Evolutionary conservation across 2,113 vertebrate species (phyloP), one percentile per base, ranked within the genome.

Genomic region (Poeciliopsis prolifica): DNA sequence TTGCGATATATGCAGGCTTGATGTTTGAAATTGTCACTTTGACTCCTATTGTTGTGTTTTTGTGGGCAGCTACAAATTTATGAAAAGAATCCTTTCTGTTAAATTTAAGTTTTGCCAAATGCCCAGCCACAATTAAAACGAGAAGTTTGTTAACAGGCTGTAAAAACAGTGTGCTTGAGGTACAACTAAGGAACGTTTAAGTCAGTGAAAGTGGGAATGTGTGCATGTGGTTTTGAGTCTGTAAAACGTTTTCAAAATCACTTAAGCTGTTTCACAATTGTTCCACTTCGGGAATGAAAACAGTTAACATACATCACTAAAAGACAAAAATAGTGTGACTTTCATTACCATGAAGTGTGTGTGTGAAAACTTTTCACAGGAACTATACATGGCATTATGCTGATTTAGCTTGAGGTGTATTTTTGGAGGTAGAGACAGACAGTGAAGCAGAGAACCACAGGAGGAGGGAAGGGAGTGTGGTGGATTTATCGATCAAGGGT

Each of bases 401-500:
- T 90, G 87, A 93, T 92, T 86, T 89, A 88, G 79, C 85, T 73
- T 68, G 70, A 69, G 61, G 65, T 87, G 70, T 84, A 71, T 88
- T 89, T 88, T 72, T 61, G 73, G 66, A 69, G 61, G 72, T 70
- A 26, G 75, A 65, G 80, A 65, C 74, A 83, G 81, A 80, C 68
- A 74, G 79, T 51, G 74, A 79, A 79, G 72, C 77, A 44, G 81
- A 70, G 87, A 74, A 78, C 67, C 67, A 35, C 12, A 11, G 68
- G 68, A 28, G 61, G 62, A 24, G 64, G 81, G 73, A 79, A 80
- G 78, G 80, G 66, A 68, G 75, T 86, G 79, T 84, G 88, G 82
- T 60, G 44, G 83, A 79, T 88, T 93, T 94, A 95, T 95, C 72
- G 94, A 95, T 93, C 87, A 85, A 83, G 84, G 85, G 89, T 92